Percentiles rank a stretch among this genome's conserved stretches.
phyloP scores from a whole-genome alignment of 2,797 vertebrate genomes.

The Yasuhikotakia modesta region DNA sequence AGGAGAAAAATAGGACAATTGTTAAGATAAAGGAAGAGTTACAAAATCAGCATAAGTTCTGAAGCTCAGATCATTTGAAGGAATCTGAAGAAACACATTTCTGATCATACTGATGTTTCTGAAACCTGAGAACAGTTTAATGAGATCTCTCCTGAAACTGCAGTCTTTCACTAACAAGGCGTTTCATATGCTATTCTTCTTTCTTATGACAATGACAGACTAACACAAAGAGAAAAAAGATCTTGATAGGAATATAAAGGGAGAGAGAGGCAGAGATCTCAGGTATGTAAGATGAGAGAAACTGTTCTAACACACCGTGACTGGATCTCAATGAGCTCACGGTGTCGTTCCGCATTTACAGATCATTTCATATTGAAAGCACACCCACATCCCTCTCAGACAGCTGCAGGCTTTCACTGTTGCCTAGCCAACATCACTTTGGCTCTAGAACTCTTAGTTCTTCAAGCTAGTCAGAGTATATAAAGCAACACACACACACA shows the following conservation, averaged over 20 bases:
- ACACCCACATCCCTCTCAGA: constrained; percentile 13
- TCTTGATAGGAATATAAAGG: constrained; percentile 3
- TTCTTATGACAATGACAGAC: not conserved
- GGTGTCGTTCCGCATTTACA: constrained; percentile 12
- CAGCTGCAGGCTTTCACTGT: constrained; percentile 15
- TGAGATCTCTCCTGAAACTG: no score
- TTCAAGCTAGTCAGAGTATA: not conserved
- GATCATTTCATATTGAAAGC: constrained; percentile 35
- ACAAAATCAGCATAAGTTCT: not conserved
- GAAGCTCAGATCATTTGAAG: not conserved
- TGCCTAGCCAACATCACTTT: constrained; percentile 8
- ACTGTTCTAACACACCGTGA: not conserved
- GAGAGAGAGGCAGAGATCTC: not conserved
- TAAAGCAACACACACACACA: not conserved
- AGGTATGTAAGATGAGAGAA: constrained; percentile 13
- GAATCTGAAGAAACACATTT: not conserved
- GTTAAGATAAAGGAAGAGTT: not conserved
- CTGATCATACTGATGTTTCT: not conserved
- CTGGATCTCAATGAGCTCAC: constrained; percentile 20
- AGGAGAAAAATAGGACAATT: no score
- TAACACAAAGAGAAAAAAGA: not conserved
- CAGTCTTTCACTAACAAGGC: not conserved
- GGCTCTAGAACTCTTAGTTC: constrained; percentile 18
- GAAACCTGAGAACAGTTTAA: not conserved
- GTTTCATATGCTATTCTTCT: not conserved